Evolutionary conservation across 2,888 invertebrate genomes (phyloP), one percentile per base, ranked within the genome.

Genomic region (Leucophora obtusa): DNA sequence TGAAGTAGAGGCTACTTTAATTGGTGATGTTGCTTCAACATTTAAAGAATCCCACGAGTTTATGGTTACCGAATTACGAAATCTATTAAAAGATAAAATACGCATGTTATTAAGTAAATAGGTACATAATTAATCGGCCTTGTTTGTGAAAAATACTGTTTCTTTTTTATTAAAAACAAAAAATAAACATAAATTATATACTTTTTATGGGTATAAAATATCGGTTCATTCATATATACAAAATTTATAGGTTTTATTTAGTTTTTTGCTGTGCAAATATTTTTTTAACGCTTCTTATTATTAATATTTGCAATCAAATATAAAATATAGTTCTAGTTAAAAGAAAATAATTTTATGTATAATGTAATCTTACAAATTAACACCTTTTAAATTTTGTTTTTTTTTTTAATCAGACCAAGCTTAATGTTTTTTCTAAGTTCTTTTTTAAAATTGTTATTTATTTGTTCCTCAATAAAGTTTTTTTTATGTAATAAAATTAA

Each of bases 21-120:
- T 89, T 63, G 86, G 86, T 21, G 89, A 90, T 82, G 89, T 90
- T 11, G 86, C 87, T 10, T 84, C 86, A 33, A 88, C 86, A 70
- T 90, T 90, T 75, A 90, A 87, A 75, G 89, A 90, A 71, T 89
- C 88, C 38, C 90, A 90, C 76, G 86, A 87, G 65, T 85, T 89
- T 68, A 88, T 89, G 84, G 82, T 89, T 35, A 87, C 86, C 17
- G 90, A 90, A 79, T 83, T 90, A 65, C 85, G 87, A 60, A 89
- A 89, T 83, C 86, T 90, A 58, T 84, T 90, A 54, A 89, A 89
- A 82, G 90, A 90, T 83, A 90, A 90, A 87, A 87, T 90, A 59
- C 90, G 90, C 38, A 89, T 90, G 88, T 88, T 70, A 87, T 87
- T 83, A 89, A 90, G 85, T 90, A 87, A 86, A 83, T 74, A 21